Percentiles rank a stretch among this genome's conserved stretches.
These are phyloP conservation scores for Drosophila dunni DNA, from an alignment of 1,140 invertebrate genomes.

Conservation along the genomic window DNA sequence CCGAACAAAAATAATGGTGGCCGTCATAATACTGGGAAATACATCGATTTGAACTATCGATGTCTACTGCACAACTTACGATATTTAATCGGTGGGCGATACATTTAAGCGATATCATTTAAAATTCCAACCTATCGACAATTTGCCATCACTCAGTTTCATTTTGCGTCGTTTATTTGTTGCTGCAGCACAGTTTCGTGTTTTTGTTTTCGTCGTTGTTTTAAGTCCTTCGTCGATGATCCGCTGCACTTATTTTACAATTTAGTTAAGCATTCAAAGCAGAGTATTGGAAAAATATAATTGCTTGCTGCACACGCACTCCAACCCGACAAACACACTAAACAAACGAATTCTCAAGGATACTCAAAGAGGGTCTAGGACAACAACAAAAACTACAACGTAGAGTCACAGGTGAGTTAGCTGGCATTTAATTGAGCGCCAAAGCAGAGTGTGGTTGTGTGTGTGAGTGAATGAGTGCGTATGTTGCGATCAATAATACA, in stretches of 20 bases:
- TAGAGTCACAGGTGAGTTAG: slow-evolving; percentile 46
- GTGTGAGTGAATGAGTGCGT: slow-evolving; percentile 2
- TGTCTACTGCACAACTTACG: too few species aligned
- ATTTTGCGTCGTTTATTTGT: slow-evolving; percentile 50
- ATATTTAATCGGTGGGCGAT: too few species aligned
- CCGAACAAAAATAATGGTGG: too few species aligned
- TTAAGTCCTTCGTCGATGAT: slow-evolving; percentile 34
- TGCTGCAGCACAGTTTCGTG: slow-evolving; percentile 39
- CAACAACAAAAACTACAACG: slow-evolving; percentile 27
- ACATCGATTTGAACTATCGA: too few species aligned
- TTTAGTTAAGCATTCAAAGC: slow-evolving; percentile 1
- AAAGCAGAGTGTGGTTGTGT: slow-evolving; percentile 14
- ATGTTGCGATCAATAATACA: slow-evolving; percentile 51
- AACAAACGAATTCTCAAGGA: slow-evolving; percentile 39
- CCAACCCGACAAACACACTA: background rate
- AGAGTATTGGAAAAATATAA: background rate
- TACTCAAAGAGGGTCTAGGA: slow-evolving; percentile 35
- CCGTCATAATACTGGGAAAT: too few species aligned
- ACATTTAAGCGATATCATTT: background rate
- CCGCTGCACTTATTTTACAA: slow-evolving; percentile 22
- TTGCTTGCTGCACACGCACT: slow-evolving; percentile 14
- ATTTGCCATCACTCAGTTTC: slow-evolving; percentile 40
- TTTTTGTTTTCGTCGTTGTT: slow-evolving; percentile 46
- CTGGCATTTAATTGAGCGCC: slow-evolving; percentile 43
- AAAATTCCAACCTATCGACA: slow-evolving; percentile 19